Evolutionary conservation across 2,797 vertebrate genomes (phyloP).

Genomic region (Chelon auratus): DNA sequence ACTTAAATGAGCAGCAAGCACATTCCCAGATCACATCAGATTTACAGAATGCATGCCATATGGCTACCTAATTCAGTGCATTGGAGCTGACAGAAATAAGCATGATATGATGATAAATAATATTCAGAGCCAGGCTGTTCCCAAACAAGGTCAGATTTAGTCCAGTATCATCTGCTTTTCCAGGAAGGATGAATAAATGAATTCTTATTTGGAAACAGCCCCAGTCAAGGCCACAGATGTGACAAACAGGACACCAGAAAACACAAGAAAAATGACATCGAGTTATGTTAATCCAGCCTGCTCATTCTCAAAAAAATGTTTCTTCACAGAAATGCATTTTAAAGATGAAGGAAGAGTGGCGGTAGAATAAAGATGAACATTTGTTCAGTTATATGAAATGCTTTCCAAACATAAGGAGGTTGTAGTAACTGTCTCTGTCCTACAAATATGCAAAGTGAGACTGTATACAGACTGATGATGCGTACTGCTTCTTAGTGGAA

Average conservation of each 20-base stretch:
- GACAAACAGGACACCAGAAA: conserved; percentile 36
- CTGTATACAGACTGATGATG: no score
- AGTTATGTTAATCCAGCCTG: not conserved
- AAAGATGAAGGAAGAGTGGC: no score
- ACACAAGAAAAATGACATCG: not conserved
- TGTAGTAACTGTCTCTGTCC: no score
- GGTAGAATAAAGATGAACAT: no score
- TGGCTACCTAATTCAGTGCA: conserved; percentile 9
- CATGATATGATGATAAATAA: conserved; percentile 17
- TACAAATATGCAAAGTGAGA: no score
- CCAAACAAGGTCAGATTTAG: conserved; percentile 42
- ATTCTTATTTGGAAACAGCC: conserved; percentile 52
- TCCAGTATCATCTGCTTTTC: conserved; percentile 42
- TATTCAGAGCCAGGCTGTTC: conserved; percentile 26
- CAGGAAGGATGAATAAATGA: conserved; percentile 59
- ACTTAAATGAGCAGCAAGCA: conserved; percentile 2
- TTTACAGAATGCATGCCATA: conserved; percentile 19
- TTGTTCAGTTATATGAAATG: no score
- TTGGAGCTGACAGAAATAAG: conserved; percentile 15
- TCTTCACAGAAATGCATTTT: not conserved
- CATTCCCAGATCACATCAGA: conserved; percentile 13
- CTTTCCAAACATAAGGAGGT: no score
- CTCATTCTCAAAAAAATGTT: not conserved
- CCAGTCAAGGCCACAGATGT: conserved; percentile 40
- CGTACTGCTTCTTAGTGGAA: no score